Conservation (phyloP, 2,113 vertebrate species). For the Nerophis ophidion region DNA sequence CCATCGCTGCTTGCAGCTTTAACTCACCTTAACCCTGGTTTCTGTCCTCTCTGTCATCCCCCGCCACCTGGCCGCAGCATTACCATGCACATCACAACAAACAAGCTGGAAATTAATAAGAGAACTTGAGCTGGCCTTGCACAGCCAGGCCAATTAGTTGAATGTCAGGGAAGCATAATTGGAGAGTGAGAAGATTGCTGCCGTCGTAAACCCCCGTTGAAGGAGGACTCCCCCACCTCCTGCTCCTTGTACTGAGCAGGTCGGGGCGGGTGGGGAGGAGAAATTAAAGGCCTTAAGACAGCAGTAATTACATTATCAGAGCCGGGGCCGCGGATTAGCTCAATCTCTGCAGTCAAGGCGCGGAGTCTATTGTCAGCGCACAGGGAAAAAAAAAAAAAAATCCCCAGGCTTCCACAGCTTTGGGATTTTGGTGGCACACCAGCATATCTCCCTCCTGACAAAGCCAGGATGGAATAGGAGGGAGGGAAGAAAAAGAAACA, state of each 20-base stretch:
- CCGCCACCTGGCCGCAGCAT: constrained; percentile 66
- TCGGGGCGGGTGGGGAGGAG: constrained; percentile 52
- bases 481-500: constrained; percentile 59
- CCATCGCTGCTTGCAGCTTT: too few species aligned
- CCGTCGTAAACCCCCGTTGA: constrained; percentile 79
- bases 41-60: constrained; percentile 50
- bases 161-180: constrained; percentile 99
- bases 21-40: constrained; percentile 66
- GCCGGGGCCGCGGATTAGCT: constrained; percentile 91
- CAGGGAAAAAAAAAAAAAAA: constrained; percentile 67
- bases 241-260: constrained; percentile 86
- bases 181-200: constrained; percentile 89
- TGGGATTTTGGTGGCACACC: constrained; percentile 80
- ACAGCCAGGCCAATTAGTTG: constrained; percentile 98
- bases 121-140: constrained; percentile 95
- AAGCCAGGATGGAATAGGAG: constrained; percentile 84
- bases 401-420: constrained; percentile 86
- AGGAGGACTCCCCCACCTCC: constrained; percentile 76
- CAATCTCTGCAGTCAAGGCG: constrained; percentile 99
- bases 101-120: constrained; percentile 87
- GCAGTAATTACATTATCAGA: constrained; percentile 99
- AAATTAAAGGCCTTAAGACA: constrained; percentile 98
- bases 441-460: constrained; percentile 93
- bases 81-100: constrained; percentile 86
- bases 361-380: constrained; percentile 91